These are phyloP conservation scores for Tachysurus vachellii DNA, from an alignment of 2,113 vertebrate species.

Conservation along the genomic window DNA sequence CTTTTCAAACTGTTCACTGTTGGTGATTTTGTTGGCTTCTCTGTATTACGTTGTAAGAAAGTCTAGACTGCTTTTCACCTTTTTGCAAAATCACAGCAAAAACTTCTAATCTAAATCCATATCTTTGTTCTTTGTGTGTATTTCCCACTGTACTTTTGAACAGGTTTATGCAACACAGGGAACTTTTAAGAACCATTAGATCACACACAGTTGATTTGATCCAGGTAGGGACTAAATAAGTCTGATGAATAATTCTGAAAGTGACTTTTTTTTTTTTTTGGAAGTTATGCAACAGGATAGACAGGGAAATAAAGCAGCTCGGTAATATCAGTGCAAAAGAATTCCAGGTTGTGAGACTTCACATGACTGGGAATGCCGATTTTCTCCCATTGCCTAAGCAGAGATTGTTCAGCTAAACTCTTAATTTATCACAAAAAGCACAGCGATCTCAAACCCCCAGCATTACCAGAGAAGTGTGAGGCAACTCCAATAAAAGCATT, in stretches of 20 bases:
- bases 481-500: not conserved
- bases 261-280: conserved; percentile 3
- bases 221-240: not conserved
- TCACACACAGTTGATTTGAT: not conserved
- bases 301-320: not conserved
- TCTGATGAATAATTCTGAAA: conserved; percentile 31
- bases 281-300: not conserved
- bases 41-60: not conserved
- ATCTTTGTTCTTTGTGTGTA: not conserved
- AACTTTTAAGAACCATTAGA: conserved; percentile 21
- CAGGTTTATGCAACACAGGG: conserved; percentile 3
- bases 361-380: conserved; percentile 25
- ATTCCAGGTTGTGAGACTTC: conserved; percentile 4
- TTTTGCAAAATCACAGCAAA: not conserved
- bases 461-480: not conserved
- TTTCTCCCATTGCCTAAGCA: conserved; percentile 1
- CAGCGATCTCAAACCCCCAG: not conserved
- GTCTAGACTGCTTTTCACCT: not conserved
- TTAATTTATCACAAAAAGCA: not conserved
- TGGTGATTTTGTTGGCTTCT: not conserved
- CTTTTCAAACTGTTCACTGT: not conserved
- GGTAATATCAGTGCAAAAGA: not conserved
- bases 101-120: not conserved
- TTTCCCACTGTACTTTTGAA: not conserved
- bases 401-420: not conserved